Conservation (phyloP, 2,888 invertebrate genomes). For the Dryadula phaetusa region DNA sequence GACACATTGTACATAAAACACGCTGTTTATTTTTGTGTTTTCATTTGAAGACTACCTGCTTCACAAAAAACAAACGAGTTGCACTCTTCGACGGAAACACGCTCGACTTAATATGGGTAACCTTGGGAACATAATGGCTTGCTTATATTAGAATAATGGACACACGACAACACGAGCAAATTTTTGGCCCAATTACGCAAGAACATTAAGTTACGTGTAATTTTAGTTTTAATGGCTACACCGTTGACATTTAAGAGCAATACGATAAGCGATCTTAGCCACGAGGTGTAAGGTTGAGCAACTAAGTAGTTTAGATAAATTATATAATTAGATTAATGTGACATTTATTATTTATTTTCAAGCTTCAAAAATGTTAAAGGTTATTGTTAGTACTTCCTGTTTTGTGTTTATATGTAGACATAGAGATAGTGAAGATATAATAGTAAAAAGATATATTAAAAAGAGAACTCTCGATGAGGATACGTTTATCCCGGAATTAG, state of each 20-base stretch:
- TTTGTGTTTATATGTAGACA: neutral
- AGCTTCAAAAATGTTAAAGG: slow-evolving; percentile 14
- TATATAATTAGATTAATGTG: slow-evolving; percentile 37
- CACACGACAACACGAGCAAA: slow-evolving; percentile 57
- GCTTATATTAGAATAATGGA: slow-evolving; percentile 65
- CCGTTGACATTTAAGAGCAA: slow-evolving; percentile 44
- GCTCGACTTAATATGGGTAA: slow-evolving; percentile 74
- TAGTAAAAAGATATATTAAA: no score
- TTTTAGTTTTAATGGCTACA: slow-evolving; percentile 27
- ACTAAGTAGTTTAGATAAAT: slow-evolving; percentile 30
- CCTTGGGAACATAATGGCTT: slow-evolving; percentile 72
- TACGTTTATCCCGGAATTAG: no score
- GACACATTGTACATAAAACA: neutral
- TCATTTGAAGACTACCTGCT: neutral
- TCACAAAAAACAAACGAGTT: slow-evolving; percentile 23
- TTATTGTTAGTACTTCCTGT: neutral
- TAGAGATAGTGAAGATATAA: no score
- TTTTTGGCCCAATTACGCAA: slow-evolving; percentile 57
- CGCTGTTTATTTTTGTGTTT: neutral
- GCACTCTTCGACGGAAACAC: slow-evolving; percentile 60
- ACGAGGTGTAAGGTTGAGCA: slow-evolving; percentile 41
- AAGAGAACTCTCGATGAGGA: no score
- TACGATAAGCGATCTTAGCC: slow-evolving; percentile 42
- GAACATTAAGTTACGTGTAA: slow-evolving; percentile 19
- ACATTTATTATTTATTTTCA: slow-evolving; percentile 36